Evolutionary conservation across 1,140 invertebrate genomes (phyloP).

Genomic region (Drosophila mauritiana): DNA sequence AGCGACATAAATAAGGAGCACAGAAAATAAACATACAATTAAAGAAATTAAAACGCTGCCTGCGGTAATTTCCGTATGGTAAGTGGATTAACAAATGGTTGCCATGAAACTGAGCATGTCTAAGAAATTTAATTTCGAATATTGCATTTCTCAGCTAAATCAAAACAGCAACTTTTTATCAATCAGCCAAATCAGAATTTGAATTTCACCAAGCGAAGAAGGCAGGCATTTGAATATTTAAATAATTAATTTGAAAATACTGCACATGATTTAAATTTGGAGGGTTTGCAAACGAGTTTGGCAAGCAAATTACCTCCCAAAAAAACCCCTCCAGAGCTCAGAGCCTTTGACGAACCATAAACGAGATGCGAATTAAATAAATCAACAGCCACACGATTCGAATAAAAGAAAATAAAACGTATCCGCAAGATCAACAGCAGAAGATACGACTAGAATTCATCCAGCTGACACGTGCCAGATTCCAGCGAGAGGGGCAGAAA

Average conservation of each 20-base stretch:
- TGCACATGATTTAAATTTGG: constrained; percentile 49
- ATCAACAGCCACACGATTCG: constrained; percentile 35
- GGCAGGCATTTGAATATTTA: constrained; percentile 30
- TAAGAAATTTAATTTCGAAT: not conserved
- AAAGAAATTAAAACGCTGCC: not conserved
- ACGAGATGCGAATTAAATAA: constrained; percentile 66
- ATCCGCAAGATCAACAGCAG: constrained; percentile 23
- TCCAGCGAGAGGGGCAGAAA: constrained; percentile 11
- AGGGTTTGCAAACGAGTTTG: constrained; percentile 39
- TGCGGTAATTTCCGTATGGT: constrained; percentile 11
- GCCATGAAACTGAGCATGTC: not conserved
- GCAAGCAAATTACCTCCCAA: constrained; percentile 30
- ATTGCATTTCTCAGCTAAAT: constrained; percentile 15
- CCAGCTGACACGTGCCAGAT: constrained; percentile 57
- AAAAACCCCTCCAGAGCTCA: constrained; percentile 1
- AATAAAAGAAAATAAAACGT: constrained; percentile 24
- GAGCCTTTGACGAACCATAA: constrained; percentile 46
- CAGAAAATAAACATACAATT: not conserved
- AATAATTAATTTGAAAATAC: constrained; percentile 48
- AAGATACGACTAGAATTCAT: constrained; percentile 39
- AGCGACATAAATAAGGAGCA: not conserved
- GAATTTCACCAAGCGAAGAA: constrained; percentile 12
- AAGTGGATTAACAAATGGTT: not conserved
- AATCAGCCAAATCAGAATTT: constrained; percentile 11
- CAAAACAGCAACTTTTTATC: constrained; percentile 7